These are phyloP conservation scores for Xanthorhoe designata DNA, from an alignment of 2,888 invertebrate species.

Conservation along the genomic window DNA sequence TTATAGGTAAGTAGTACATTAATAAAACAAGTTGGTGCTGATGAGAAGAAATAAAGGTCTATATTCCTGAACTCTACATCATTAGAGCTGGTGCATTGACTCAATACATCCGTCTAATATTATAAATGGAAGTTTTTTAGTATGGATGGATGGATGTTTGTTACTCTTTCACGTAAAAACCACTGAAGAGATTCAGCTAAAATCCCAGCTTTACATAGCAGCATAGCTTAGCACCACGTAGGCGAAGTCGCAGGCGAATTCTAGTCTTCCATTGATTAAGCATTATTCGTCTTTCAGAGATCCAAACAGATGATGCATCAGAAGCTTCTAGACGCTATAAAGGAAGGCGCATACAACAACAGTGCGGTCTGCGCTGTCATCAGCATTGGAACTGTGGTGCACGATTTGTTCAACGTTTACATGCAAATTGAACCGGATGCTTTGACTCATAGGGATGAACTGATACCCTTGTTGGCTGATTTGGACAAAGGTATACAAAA, in stretches of 20 bases:
- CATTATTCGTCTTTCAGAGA: conserved; percentile 59
- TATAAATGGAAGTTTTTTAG: no score
- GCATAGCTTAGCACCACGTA: no score
- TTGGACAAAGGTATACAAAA: conserved; percentile 68
- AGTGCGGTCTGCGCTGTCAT: conserved; percentile 62
- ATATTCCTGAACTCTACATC: no score
- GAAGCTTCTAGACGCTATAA: conserved; percentile 59
- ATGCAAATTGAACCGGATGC: conserved; percentile 70
- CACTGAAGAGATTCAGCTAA: neutral
- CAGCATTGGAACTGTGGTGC: conserved; percentile 65
- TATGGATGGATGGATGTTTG: no score
- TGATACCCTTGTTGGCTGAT: conserved; percentile 62
- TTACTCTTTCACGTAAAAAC: neutral
- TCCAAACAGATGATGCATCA: conserved; percentile 74
- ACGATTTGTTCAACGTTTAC: conserved; percentile 71
- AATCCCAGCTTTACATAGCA: no score
- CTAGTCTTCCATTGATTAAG: no score
- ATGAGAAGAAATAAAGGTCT: no score
- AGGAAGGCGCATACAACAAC: conserved; percentile 57
- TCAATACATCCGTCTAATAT: no score
- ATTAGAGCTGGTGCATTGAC: no score
- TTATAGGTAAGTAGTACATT: no score
- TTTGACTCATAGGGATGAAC: conserved; percentile 56
- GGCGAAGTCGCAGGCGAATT: no score
- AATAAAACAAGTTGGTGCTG: no score